These are phyloP conservation scores for Papilio helenus DNA, from an alignment of 1,140 invertebrate species.

Conservation along the genomic window DNA sequence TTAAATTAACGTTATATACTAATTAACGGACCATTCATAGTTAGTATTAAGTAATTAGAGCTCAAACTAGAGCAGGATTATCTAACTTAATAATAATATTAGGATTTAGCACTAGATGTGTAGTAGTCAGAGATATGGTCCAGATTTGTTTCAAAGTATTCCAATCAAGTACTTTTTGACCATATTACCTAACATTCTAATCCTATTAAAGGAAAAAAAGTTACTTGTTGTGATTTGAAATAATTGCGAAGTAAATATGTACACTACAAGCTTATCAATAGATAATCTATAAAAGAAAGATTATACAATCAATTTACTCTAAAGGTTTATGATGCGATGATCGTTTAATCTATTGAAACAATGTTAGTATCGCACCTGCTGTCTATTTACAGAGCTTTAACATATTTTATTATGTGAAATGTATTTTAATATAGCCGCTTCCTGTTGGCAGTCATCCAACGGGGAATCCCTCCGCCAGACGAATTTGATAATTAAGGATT, in stretches of 20 bases:
- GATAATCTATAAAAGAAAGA: neutral
- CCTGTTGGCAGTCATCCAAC: slow-evolving; percentile 73
- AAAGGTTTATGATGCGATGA: neutral
- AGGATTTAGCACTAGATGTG: neutral
- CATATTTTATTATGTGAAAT: slow-evolving; percentile 69
- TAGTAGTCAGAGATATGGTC: neutral
- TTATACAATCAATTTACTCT: neutral
- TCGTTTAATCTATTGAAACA: neutral
- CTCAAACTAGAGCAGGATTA: neutral
- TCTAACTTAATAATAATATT: neutral
- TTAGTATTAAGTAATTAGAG: slow-evolving; percentile 16
- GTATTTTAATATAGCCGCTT: slow-evolving; percentile 71
- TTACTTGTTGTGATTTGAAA: neutral
- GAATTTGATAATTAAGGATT: slow-evolving; percentile 73
- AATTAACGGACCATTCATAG: neutral
- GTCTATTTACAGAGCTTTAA: slow-evolving; percentile 53
- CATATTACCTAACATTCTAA: neutral
- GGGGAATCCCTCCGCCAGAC: slow-evolving; percentile 76
- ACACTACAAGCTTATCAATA: neutral
- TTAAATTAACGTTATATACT: slow-evolving; percentile 14
- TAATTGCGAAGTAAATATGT: neutral
- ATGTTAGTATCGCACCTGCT: slow-evolving; percentile 37
- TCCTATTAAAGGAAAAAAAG: neutral
- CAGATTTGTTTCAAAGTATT: neutral
- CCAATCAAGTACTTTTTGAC: neutral